These are phyloP conservation scores for Oryctolagus cuniculus DNA, from an alignment of 2,113 vertebrate genomes.

Conservation along the genomic window DNA sequence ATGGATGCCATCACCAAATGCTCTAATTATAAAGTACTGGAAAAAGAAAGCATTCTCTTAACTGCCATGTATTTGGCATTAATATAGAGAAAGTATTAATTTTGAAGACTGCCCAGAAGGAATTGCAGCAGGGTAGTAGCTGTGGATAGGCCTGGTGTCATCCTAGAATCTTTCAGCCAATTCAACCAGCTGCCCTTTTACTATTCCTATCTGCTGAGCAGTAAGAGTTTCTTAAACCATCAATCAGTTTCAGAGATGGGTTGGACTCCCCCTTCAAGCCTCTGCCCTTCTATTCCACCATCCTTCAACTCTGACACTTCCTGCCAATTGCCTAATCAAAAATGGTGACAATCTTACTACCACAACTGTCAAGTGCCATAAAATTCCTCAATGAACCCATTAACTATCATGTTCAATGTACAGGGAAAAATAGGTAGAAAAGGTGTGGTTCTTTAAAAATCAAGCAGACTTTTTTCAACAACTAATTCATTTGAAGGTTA, in stretches of 20 bases:
- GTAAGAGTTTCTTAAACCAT: not conserved
- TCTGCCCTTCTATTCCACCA: not conserved
- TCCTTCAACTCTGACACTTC: not conserved
- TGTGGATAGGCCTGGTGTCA: not conserved
- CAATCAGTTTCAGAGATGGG: not conserved
- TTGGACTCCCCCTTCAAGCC: not conserved
- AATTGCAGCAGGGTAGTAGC: not conserved
- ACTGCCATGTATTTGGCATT: not conserved
- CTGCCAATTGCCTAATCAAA: not conserved
- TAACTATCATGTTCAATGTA: not conserved
- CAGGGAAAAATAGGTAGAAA: not conserved
- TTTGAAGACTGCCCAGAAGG: not conserved
- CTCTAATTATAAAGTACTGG: not conserved
- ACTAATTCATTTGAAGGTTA: constrained; percentile 44
- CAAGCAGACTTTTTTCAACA: constrained; percentile 48
- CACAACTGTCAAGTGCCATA: constrained; percentile 11
- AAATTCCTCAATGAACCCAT: constrained; percentile 17
- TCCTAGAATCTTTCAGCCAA: not conserved
- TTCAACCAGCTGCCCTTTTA: not conserved
- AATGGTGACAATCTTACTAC: not conserved
- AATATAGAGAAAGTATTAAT: not conserved
- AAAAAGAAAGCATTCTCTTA: not conserved
- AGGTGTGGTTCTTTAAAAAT: not conserved
- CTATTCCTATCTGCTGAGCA: not conserved
- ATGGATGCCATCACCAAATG: not conserved